These are phyloP conservation scores for Phymorhynchus buccinoides DNA, from an alignment of 1,140 invertebrate species.

Conservation along the genomic window DNA sequence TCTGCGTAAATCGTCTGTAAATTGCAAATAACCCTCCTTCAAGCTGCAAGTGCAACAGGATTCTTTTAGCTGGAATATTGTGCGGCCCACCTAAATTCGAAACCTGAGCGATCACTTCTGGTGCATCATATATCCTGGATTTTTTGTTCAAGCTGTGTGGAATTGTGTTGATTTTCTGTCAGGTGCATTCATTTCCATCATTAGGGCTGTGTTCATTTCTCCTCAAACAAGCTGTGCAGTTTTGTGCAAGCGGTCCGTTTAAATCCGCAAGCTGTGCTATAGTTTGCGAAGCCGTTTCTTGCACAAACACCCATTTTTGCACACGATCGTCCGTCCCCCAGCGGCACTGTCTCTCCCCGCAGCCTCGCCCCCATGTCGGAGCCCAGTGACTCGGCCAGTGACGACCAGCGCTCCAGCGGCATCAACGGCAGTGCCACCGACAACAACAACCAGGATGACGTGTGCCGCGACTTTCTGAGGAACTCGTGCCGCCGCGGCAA, in stretches of 20 bases:
- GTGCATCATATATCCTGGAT: too few species aligned
- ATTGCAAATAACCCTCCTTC: background rate
- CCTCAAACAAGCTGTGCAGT: too few species aligned
- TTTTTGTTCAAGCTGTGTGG: too few species aligned
- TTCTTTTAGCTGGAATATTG: background rate
- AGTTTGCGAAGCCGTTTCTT: too few species aligned
- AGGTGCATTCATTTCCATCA: background rate
- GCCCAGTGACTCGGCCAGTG: slow-evolving; percentile 68
- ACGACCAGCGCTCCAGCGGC: slow-evolving; percentile 45
- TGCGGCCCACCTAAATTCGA: too few species aligned
- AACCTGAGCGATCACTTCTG: too few species aligned
- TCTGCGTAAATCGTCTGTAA: background rate
- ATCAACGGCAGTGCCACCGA: slow-evolving; percentile 48
- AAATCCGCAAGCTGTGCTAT: background rate
- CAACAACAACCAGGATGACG: slow-evolving; percentile 68
- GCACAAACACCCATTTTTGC: too few species aligned
- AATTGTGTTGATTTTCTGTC: background rate
- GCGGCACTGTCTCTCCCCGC: background rate
- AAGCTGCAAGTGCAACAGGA: background rate
- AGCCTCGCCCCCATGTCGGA: slow-evolving; percentile 61
- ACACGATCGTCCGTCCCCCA: background rate
- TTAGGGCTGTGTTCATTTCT: background rate
- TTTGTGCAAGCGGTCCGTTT: background rate
- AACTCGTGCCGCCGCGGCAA: slow-evolving; percentile 84
- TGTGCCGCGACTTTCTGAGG: slow-evolving; percentile 78